Conservation (phyloP, 2,888 invertebrate species). For the Xestia sexstrigata region DNA sequence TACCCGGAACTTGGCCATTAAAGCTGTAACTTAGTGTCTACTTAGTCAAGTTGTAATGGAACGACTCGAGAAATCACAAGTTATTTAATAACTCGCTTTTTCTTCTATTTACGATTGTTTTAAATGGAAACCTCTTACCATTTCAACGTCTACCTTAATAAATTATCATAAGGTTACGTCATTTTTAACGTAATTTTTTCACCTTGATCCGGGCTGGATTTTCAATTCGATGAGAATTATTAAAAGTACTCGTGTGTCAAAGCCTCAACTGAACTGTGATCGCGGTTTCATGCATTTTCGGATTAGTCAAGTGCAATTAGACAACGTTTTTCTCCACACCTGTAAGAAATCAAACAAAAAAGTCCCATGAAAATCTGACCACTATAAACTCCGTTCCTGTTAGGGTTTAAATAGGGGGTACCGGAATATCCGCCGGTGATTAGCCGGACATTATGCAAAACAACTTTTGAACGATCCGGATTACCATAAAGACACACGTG, state of each 20-base stretch:
- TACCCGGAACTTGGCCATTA: conserved; percentile 24
- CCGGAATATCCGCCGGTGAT: conserved; percentile 67
- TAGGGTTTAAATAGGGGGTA: conserved; percentile 19
- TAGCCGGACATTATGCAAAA: conserved; percentile 74
- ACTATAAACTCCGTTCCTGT: too few species aligned
- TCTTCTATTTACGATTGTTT: neutral
- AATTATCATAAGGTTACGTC: neutral
- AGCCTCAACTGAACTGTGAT: neutral
- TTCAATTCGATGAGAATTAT: neutral
- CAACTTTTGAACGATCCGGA: conserved; percentile 23
- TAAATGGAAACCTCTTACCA: neutral
- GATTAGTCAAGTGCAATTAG: neutral
- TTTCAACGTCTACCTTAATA: neutral
- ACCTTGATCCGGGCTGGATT: neutral
- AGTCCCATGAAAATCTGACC: too few species aligned
- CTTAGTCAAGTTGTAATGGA: conserved; percentile 28
- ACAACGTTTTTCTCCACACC: too few species aligned
- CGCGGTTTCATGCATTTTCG: conserved; percentile 2
- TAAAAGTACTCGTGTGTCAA: neutral
- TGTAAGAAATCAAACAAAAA: too few species aligned
- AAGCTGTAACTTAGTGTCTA: conserved; percentile 25
- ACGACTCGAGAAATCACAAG: conserved; percentile 1
- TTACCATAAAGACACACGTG: conserved; percentile 8
- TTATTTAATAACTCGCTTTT: neutral
- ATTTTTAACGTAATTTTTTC: conserved; percentile 7